A percentile compares a stretch with the other conserved stretches of the same genome.
Conservation (phyloP, 2,113 vertebrate species). For the Prionailurus bengalensis region DNA sequence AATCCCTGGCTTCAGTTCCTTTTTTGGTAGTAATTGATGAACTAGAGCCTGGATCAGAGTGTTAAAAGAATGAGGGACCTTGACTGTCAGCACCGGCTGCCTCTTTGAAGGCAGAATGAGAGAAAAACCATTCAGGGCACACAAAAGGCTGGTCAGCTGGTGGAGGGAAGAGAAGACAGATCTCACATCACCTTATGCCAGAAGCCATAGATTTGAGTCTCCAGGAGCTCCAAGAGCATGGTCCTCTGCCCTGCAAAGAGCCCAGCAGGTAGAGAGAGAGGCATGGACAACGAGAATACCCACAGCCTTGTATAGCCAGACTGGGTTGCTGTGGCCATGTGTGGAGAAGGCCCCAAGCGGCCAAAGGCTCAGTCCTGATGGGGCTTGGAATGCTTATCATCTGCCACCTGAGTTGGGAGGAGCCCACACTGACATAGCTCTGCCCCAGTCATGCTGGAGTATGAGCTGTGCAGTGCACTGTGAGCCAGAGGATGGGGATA, state of each 20-base stretch:
- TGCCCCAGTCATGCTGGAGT: background rate
- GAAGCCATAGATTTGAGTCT: background rate
- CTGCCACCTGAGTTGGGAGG: background rate
- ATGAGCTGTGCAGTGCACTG: background rate
- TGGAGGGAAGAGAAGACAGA: background rate
- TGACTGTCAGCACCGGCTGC: background rate
- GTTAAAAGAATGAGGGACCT: background rate
- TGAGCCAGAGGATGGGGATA: background rate
- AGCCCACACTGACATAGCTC: background rate
- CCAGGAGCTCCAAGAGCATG: background rate
- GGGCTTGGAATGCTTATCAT: background rate
- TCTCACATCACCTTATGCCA: background rate
- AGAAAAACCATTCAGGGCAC: background rate
- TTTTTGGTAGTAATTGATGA: slow-evolving; percentile 1
- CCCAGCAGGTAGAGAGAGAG: background rate
- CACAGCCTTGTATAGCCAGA: background rate
- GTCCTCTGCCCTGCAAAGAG: background rate
- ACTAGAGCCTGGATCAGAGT: background rate
- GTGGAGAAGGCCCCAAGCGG: background rate
- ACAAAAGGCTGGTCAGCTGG: background rate
- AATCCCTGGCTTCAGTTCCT: background rate
- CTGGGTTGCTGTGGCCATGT: background rate
- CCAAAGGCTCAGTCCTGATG: background rate
- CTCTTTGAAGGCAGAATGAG: slow-evolving; percentile 28
- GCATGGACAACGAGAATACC: background rate